phyloP scores from a whole-genome alignment of 2,113 vertebrate genomes.

The Lanius collurio region DNA sequence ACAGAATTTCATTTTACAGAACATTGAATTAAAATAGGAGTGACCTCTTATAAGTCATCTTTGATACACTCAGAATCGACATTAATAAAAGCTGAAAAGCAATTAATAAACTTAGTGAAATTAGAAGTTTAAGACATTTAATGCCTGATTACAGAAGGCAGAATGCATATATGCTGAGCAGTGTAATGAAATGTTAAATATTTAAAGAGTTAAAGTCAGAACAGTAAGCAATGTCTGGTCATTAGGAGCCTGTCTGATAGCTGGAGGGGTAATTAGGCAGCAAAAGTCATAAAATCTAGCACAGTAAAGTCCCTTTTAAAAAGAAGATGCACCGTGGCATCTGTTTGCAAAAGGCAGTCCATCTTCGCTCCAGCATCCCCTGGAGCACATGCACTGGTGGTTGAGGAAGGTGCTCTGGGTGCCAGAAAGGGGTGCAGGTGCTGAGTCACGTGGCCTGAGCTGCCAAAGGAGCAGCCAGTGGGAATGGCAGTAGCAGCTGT shows the following conservation, averaged over 20 bases:
- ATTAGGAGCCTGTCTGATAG: conserved; percentile 17
- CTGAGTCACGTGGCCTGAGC: fast-evolving
- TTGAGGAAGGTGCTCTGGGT: not conserved
- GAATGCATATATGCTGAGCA: not conserved
- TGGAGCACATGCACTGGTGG: not conserved
- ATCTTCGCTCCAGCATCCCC: not conserved
- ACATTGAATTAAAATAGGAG: not conserved
- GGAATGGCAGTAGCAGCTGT: fast-evolving
- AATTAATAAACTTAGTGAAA: not conserved
- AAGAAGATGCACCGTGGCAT: not conserved
- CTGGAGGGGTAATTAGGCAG: not conserved
- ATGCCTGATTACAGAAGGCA: not conserved
- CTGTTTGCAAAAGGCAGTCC: not conserved
- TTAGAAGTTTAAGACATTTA: not conserved
- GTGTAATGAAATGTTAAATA: conserved; percentile 37
- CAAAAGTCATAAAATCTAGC: not conserved
- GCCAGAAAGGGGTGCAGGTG: not conserved
- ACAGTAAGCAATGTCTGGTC: conserved; percentile 25
- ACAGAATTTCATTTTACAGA: not conserved
- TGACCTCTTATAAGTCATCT: not conserved
- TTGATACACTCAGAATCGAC: not conserved
- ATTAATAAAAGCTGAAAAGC: not conserved
- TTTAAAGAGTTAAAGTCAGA: conserved; percentile 53
- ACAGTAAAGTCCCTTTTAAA: not conserved
- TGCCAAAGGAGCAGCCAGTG: not conserved